Evolutionary conservation across 92 coral and sea anemone species (phyloP).

Genomic region (Porites lobata): DNA sequence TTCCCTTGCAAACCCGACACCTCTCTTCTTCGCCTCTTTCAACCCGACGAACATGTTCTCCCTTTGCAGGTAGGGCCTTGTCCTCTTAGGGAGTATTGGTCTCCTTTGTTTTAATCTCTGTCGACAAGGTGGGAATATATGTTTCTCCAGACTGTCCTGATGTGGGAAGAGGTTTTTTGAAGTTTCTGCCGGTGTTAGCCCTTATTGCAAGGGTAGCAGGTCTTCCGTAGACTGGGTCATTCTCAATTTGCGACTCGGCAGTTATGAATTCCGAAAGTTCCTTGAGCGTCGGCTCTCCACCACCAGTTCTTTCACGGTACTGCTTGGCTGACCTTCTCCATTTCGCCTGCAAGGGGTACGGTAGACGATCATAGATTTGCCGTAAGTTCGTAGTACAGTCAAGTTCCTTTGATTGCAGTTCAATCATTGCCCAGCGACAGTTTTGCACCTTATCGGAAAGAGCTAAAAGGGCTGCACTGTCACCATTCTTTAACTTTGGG

Average conservation of each 20-base stretch:
- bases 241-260: constrained; percentile 55
- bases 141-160: not conserved
- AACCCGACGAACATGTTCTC: too few relatives aligned
- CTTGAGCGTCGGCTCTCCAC: constrained; percentile 50
- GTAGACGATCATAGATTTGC: too few relatives aligned
- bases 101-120: constrained; percentile 26
- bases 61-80: too few relatives aligned
- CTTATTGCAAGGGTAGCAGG: not conserved
- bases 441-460: too few relatives aligned
- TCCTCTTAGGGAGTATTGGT: not conserved
- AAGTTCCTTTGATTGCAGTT: too few relatives aligned
- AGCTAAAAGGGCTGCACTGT: too few relatives aligned
- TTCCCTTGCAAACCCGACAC: constrained; percentile 54
- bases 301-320: constrained; percentile 29
- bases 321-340: constrained; percentile 59
- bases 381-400: too few relatives aligned
- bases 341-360: constrained; percentile 47
- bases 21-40: not conserved
- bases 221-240: constrained; percentile 61
- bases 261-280: constrained; percentile 49
- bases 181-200: not conserved
- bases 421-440: too few relatives aligned
- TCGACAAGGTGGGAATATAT: constrained; percentile 49
- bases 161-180: not conserved
- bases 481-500: too few relatives aligned